These are phyloP conservation scores for Echinometra lucunter DNA, from an alignment of 53 echinoderm and acorn worm species.

Conservation along the genomic window DNA sequence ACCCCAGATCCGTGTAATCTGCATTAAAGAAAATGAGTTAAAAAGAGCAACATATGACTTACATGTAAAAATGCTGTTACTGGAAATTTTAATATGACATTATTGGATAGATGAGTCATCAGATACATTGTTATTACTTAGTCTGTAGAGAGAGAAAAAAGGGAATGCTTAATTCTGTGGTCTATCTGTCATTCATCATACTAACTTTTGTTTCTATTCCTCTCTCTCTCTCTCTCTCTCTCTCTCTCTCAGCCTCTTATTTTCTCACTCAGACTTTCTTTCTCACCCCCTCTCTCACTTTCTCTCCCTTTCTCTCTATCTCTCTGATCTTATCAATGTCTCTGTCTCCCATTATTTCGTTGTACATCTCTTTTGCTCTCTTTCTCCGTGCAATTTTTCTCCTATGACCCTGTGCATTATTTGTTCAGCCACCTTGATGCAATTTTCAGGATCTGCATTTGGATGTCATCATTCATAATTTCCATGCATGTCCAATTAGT, in stretches of 20 bases:
- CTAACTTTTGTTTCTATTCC: background rate
- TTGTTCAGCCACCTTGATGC: slow-evolving; percentile 35
- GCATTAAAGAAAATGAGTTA: no score
- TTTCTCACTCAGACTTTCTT: background rate
- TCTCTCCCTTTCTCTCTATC: background rate
- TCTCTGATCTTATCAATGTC: background rate
- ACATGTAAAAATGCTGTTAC: background rate
- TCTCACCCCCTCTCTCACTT: background rate
- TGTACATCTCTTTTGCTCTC: background rate
- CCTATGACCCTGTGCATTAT: slow-evolving; percentile 3
- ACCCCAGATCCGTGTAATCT: no score
- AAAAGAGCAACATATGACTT: background rate
- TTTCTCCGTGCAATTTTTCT: background rate
- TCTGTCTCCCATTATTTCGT: background rate
- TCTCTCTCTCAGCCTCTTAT: background rate
- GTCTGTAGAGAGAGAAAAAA: background rate
- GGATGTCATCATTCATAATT: background rate
- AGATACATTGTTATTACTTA: background rate
- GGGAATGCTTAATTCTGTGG: background rate
- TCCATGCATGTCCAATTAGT: slow-evolving; percentile 52
- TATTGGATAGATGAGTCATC: background rate
- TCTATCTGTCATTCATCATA: background rate
- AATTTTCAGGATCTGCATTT: background rate
- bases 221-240: slow-evolving; percentile 6
- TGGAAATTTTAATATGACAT: background rate